phyloP scores from a whole-genome alignment of 1,140 invertebrate species.

The Oscheius sp. region DNA sequence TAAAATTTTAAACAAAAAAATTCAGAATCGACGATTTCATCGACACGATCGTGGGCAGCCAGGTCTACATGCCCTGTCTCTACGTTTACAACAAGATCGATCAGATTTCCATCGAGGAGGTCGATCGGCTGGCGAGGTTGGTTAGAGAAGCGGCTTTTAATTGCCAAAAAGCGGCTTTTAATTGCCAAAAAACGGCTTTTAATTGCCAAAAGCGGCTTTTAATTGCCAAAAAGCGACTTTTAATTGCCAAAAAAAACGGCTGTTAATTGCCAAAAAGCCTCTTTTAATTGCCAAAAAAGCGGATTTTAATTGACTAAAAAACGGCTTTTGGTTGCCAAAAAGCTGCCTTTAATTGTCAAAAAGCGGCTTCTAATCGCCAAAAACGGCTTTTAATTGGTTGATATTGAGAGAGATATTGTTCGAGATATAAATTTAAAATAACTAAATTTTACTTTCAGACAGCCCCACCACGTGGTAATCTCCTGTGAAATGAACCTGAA shows the following conservation, averaged over 20 bases:
- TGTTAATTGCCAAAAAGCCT: no score
- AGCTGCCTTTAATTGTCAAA: not conserved
- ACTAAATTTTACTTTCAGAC: constrained; percentile 42
- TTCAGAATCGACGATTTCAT: constrained; percentile 85
- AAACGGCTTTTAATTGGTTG: not conserved
- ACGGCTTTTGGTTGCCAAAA: not conserved
- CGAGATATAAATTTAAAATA: not conserved
- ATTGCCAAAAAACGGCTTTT: not conserved
- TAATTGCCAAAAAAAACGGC: not conserved
- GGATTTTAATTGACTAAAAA: not conserved
- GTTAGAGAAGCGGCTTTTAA: no score
- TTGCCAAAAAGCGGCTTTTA: not conserved
- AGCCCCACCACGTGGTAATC: constrained; percentile 87
- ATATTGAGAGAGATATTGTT: not conserved
- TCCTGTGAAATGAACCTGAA: constrained; percentile 99
- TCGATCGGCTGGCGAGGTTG: constrained; percentile 82
- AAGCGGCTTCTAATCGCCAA: no score
- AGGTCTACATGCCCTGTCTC: constrained; percentile 81
- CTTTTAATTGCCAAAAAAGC: not conserved
- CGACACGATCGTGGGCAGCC: constrained; percentile 95
- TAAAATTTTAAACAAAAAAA: constrained; percentile 10
- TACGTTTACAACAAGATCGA: constrained; percentile 97
- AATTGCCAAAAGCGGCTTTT: no score
- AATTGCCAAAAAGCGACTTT: not conserved
- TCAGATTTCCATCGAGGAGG: constrained; percentile 98